These are phyloP conservation scores for Haliaeetus leucogaster DNA, from an alignment of 2,113 vertebrate genomes.

Conservation along the genomic window DNA sequence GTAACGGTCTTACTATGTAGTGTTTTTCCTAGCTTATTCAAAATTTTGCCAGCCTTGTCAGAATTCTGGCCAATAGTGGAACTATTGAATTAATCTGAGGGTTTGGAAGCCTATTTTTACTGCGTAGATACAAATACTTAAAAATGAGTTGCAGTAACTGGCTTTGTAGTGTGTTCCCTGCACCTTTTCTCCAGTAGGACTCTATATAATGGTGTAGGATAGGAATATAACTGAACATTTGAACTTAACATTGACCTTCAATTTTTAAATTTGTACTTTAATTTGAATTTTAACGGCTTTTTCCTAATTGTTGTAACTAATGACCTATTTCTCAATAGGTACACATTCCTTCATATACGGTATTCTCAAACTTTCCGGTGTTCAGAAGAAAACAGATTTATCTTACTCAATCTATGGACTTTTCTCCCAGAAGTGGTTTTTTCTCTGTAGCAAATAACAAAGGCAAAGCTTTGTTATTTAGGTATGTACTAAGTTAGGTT, in stretches of 20 bases:
- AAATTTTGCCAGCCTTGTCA: neutral
- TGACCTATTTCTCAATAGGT: constrained; percentile 68
- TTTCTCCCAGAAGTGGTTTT: constrained; percentile 93
- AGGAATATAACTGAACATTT: neutral
- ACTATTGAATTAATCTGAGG: neutral
- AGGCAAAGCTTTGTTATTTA: constrained; percentile 87
- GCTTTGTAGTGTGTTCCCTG: neutral
- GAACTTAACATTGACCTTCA: neutral
- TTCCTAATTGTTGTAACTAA: neutral
- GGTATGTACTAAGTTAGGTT: constrained; percentile 69
- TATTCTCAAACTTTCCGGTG: constrained; percentile 93
- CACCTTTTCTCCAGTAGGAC: neutral
- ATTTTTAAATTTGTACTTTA: neutral
- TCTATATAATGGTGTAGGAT: neutral
- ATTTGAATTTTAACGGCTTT: neutral
- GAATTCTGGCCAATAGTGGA: neutral
- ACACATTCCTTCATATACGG: constrained; percentile 87
- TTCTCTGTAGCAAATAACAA: constrained; percentile 92
- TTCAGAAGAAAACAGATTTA: constrained; percentile 77
- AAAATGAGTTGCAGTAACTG: neutral
- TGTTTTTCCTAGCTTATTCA: neutral
- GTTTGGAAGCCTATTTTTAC: neutral
- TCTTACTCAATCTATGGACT: constrained; percentile 81
- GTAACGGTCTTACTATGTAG: fast-evolving
- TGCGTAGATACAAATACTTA: neutral